Base-by-base conservation (phyloP, 2,888 invertebrate genomes). In the Lacanobia wlatinum region DNA sequence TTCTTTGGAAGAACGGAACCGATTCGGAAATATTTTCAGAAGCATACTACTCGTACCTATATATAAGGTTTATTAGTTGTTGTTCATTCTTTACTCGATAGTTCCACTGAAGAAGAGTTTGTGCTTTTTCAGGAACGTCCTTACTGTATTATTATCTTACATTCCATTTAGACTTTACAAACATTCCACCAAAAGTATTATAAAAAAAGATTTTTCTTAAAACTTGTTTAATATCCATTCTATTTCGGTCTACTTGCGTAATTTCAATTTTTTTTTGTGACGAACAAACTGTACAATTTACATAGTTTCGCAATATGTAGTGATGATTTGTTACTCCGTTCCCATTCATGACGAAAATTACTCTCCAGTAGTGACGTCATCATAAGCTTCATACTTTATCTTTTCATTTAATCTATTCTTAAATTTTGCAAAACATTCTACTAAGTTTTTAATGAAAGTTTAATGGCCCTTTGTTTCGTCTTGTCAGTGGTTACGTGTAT, bases 401-500 rank as follows among this genome's bases (percentile, higher is more conserved):
- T 64, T 61, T 61, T 58, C 64, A 78, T 71, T 72, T 75, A 75
- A 84, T 84, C 84, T 78, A 34, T 48, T 67, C 60, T 78, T 63
- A 74, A 76, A 55, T 79, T 86, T 80, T 80, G 84, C 82, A 70
- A 60, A 78, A 61, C 38, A 79, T 70, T 68, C 70, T 58, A 46
- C 72, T 63, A 23, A 73, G 65, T 59, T 65, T 70, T 73, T 80
- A 76, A 84, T 75, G 78, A 84, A 84, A 84, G 86, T 70, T 70
- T 84, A 64, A 84, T 85, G 86, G 70, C 10, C 65, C 72, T 72
- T 84, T 84, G 84, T 84, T 16, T 73, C 21, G 38, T 76, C 38
- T 40, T 68, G 66, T 65, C 40, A 65, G 64, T 71, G 63, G 69
- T 60, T 64, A 71, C 59, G 40, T 69, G 21, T 72, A 70, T 43